Evolutionary conservation across 2,113 vertebrate genomes (phyloP).

Genomic region (Riparia riparia): DNA sequence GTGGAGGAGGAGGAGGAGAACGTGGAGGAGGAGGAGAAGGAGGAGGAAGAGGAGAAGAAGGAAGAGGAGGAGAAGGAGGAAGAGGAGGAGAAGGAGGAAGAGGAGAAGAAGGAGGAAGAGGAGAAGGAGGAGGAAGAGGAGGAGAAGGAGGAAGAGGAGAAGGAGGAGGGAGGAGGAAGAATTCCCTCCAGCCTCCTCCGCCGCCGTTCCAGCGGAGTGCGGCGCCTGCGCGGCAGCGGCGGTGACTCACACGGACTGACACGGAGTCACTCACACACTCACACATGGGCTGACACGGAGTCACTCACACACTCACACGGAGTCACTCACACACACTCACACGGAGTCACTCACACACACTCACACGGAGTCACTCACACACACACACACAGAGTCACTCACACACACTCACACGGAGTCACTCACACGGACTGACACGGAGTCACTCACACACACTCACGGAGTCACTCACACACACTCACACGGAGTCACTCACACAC

Average conservation of each 20-base stretch:
- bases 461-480: neutral
- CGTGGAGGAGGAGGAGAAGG: too few species aligned
- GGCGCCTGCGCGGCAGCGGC: neutral
- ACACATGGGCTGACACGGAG: neutral
- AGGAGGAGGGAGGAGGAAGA: neutral
- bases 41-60: too few species aligned
- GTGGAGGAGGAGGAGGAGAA: too few species aligned
- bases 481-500: neutral
- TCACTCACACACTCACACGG: neutral
- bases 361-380: neutral
- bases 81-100: neutral
- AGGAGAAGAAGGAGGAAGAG: neutral
- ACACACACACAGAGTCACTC: too few species aligned
- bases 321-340: neutral
- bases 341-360: neutral
- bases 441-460: neutral
- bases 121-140: neutral
- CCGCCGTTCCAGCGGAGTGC: neutral
- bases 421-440: neutral
- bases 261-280: neutral
- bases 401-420: too few species aligned
- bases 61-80: neutral
- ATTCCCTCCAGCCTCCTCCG: neutral
- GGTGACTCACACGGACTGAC: neutral
- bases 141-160: too few species aligned